These are phyloP conservation scores for Xenentodon cancila DNA, from an alignment of 2,797 vertebrate species.

Conservation along the genomic window DNA sequence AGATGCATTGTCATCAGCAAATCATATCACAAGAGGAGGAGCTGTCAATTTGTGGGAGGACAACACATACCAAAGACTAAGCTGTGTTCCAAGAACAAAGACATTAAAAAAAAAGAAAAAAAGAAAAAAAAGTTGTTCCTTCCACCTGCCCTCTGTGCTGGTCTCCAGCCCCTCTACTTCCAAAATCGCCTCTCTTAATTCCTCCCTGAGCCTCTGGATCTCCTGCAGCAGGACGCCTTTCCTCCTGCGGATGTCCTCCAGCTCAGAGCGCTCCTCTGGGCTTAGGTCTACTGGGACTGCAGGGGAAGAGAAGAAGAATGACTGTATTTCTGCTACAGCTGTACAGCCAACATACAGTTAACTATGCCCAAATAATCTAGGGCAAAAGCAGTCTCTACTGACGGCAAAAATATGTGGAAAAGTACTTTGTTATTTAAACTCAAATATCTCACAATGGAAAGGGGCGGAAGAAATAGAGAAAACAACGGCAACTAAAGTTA, in stretches of 20 bases:
- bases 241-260: constrained; percentile 93
- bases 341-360: constrained; percentile 17
- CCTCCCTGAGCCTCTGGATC: constrained; percentile 94
- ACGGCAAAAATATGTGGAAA: not conserved
- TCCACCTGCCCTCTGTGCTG: constrained; percentile 92
- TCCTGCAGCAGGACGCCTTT: constrained; percentile 94
- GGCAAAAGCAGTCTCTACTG: not conserved
- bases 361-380: constrained; percentile 22
- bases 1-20: too few relatives aligned
- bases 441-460: not conserved
- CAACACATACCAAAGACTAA: too few relatives aligned
- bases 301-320: constrained; percentile 53
- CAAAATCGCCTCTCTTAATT: constrained; percentile 93
- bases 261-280: constrained; percentile 92
- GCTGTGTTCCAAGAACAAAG: too few relatives aligned
- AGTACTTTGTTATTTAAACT: constrained; percentile 9
- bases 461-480: too few relatives aligned
- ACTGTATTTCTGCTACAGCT: constrained; percentile 20
- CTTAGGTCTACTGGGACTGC: constrained; percentile 86
- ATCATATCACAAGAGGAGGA: too few relatives aligned
- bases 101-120: too few relatives aligned
- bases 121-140: too few relatives aligned
- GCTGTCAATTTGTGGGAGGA: too few relatives aligned
- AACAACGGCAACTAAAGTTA: too few relatives aligned
- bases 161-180: constrained; percentile 94